phyloP scores from a whole-genome alignment of 2,888 invertebrate genomes.

The Cylloceria caligata region DNA sequence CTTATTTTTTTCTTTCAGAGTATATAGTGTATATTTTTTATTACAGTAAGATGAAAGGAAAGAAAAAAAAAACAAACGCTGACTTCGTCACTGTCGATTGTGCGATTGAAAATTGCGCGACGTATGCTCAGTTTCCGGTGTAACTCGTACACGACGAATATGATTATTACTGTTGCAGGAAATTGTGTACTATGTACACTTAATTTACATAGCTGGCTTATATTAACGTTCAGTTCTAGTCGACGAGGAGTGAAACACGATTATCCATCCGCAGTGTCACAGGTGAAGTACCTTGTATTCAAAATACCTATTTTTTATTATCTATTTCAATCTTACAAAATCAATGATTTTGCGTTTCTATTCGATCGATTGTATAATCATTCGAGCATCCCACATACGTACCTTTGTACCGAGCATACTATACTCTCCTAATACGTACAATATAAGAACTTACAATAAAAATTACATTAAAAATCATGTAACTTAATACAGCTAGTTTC shows the following conservation, averaged over 20 bases:
- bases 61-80: slow-evolving; percentile 23
- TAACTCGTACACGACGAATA: slow-evolving; percentile 47
- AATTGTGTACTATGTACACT: slow-evolving; percentile 70
- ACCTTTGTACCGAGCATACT: slow-evolving; percentile 27
- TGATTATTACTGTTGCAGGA: slow-evolving; percentile 57
- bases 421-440: slow-evolving; percentile 20
- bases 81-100: slow-evolving; percentile 51
- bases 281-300: slow-evolving; percentile 34
- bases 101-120: slow-evolving; percentile 34
- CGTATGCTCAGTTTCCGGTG: slow-evolving; percentile 44
- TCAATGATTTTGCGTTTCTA: slow-evolving; percentile 20
- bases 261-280: slow-evolving; percentile 30
- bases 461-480: slow-evolving; percentile 18
- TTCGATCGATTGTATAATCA: slow-evolving; percentile 23
- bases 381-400: slow-evolving; percentile 29
- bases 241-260: slow-evolving; percentile 54
- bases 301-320: slow-evolving; percentile 41
- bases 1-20: slow-evolving; percentile 59
- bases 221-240: slow-evolving; percentile 68
- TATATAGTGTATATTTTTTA: slow-evolving; percentile 67
- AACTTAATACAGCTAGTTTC: slow-evolving; percentile 9
- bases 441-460: slow-evolving; percentile 6
- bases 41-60: slow-evolving; percentile 42
- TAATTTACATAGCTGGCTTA: slow-evolving; percentile 63
- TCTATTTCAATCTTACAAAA: slow-evolving; percentile 3